phyloP scores from a whole-genome alignment of 35 echinoderm and acorn worm species.

The Diadema setosum region DNA sequence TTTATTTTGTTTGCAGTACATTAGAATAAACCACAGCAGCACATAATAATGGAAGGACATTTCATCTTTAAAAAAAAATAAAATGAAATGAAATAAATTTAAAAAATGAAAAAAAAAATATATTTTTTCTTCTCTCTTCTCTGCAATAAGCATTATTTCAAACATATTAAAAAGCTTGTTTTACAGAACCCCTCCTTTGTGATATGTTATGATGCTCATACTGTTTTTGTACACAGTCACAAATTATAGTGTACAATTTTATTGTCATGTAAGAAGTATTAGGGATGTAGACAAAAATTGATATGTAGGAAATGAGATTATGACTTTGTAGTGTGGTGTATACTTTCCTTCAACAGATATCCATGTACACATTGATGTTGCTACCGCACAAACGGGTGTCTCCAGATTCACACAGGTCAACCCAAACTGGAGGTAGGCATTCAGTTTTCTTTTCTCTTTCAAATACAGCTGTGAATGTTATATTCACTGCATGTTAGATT shows the following conservation, averaged over 20 bases:
- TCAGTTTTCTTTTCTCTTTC: too few species aligned
- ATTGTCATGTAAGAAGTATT: neutral
- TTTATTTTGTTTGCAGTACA: too few species aligned
- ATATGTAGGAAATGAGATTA: too few species aligned
- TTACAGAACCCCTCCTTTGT: neutral
- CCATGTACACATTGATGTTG: constrained; percentile 66
- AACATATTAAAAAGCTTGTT: neutral
- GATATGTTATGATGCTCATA: neutral
- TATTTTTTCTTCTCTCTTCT: too few species aligned
- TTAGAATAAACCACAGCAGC: too few species aligned
- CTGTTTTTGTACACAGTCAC: neutral
- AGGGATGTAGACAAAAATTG: neutral
- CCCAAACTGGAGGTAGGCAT: constrained; percentile 47
- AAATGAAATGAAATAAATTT: too few species aligned
- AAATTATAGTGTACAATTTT: neutral
- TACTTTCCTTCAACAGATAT: neutral
- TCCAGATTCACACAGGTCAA: constrained; percentile 45
- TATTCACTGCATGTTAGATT: too few species aligned
- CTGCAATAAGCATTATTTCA: neutral
- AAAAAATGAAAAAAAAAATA: too few species aligned
- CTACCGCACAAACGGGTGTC: constrained; percentile 56
- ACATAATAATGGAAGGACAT: too few species aligned
- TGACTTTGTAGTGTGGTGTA: too few species aligned
- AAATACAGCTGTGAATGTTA: too few species aligned
- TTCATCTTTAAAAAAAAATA: too few species aligned